Evolutionary conservation across 2,797 vertebrate genomes (phyloP).

Genomic region (Clarias fuscus): DNA sequence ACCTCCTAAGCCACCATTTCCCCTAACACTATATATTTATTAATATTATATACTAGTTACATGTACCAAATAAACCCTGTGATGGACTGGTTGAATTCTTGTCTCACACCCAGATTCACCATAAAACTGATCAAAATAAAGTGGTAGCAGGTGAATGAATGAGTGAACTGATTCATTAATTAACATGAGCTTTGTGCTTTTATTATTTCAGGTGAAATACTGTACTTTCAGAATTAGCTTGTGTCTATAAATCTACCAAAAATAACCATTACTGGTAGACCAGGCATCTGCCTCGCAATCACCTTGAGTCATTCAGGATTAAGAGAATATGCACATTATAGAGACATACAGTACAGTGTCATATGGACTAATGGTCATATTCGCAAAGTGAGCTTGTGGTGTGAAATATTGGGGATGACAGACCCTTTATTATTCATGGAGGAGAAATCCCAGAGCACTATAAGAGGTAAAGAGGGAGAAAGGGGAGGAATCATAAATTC

Average conservation of each 20-base stretch:
- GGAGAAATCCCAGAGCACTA: constrained; percentile 50
- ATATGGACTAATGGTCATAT: constrained; percentile 18
- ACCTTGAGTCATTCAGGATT: neutral
- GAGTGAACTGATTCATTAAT: too few species aligned
- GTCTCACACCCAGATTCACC: neutral
- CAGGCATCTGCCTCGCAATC: neutral
- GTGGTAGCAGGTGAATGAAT: neutral
- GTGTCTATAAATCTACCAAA: neutral
- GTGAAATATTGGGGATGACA: constrained; percentile 52
- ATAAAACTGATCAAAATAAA: neutral
- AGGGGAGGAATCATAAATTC: constrained; percentile 55
- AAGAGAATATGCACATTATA: neutral
- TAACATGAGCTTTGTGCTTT: neutral
- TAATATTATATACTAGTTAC: neutral
- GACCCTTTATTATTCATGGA: constrained; percentile 53
- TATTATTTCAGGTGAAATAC: neutral
- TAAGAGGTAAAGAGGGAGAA: constrained; percentile 40
- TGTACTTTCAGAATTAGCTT: neutral
- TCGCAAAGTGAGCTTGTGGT: constrained; percentile 21
- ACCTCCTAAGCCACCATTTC: too few species aligned
- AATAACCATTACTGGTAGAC: neutral
- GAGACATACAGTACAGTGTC: constrained; percentile 10
- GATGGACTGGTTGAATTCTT: neutral
- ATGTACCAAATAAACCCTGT: neutral
- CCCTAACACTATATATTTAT: neutral